These are phyloP conservation scores for Calcarius ornatus DNA, from an alignment of 2,113 vertebrate species.

Conservation along the genomic window DNA sequence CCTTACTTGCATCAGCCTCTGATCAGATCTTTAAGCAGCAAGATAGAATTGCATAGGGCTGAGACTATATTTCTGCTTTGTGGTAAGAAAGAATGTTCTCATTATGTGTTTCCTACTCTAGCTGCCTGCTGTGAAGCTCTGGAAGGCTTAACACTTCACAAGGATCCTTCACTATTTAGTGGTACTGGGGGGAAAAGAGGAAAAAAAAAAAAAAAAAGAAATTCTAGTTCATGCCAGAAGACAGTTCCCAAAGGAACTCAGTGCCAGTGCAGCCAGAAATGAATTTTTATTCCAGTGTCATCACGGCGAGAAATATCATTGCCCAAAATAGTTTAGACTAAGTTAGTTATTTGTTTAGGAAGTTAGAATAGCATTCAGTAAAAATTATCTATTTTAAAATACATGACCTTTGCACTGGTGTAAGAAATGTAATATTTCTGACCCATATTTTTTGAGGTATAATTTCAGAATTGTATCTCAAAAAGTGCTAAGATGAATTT, in stretches of 20 bases:
- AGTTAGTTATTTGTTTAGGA: neutral
- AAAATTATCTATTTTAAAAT: neutral
- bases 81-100: neutral
- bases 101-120: neutral
- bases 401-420: neutral
- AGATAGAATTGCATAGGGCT: neutral
- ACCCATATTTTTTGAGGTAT: fast-evolving
- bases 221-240: neutral
- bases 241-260: neutral
- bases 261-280: neutral
- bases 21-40: neutral
- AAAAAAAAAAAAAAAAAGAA: fast-evolving
- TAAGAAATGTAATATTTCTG: neutral
- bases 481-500: neutral
- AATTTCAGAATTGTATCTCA: neutral
- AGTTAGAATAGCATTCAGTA: neutral
- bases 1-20: neutral
- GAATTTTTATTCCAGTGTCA: neutral
- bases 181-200: fast-evolving
- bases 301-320: neutral
- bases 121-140: neutral
- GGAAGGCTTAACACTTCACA: neutral
- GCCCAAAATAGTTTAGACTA: neutral
- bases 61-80: neutral
- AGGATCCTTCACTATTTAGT: neutral